A percentile compares a stretch with the other conserved stretches of the same genome.
phyloP scores from a whole-genome alignment of 2,888 invertebrate genomes.

The Ctenicera cuprea region DNA sequence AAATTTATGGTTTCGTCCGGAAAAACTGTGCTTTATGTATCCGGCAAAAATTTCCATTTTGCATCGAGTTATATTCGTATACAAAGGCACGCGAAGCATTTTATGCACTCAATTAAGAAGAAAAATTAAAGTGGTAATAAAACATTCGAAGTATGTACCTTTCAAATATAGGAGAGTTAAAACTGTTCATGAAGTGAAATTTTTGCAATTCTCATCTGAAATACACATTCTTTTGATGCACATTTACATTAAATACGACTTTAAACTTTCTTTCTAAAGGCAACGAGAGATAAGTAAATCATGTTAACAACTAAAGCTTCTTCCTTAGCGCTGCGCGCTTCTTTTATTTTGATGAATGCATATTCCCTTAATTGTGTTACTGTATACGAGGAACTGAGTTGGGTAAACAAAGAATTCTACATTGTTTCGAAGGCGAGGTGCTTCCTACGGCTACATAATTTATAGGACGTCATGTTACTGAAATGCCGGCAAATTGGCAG shows the following conservation, averaged over 20 bases:
- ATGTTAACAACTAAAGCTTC: conserved; percentile 38
- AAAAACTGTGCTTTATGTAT: conserved; percentile 38
- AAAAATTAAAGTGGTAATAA: conserved; percentile 40
- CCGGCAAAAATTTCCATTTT: conserved; percentile 39
- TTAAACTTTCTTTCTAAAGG: conserved; percentile 42
- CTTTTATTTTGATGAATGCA: conserved; percentile 50
- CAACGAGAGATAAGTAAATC: conserved; percentile 44
- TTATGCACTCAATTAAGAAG: conserved; percentile 42
- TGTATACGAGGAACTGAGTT: conserved; percentile 30
- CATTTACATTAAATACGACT: conserved; percentile 43
- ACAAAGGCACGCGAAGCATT: conserved; percentile 31
- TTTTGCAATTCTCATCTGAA: conserved; percentile 25
- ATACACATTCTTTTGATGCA: conserved; percentile 32
- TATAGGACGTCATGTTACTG: conserved; percentile 36
- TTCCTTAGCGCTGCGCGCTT: conserved; percentile 35
- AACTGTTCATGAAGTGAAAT: conserved; percentile 32
- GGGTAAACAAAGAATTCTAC: conserved; percentile 39
- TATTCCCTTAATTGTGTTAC: conserved; percentile 49
- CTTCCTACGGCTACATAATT: conserved; percentile 34
- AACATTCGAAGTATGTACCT: conserved; percentile 30
- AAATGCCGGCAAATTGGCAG: conserved; percentile 37
- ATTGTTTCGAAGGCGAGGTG: conserved; percentile 33
- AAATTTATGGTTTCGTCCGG: conserved; percentile 28
- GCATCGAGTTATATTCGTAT: conserved; percentile 39
- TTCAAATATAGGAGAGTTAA: conserved; percentile 4